A percentile compares a stretch with the other conserved stretches of the same genome.
Evolutionary conservation across 2,113 vertebrate species (phyloP).

Genomic region (Psilopsiagon aymara): DNA sequence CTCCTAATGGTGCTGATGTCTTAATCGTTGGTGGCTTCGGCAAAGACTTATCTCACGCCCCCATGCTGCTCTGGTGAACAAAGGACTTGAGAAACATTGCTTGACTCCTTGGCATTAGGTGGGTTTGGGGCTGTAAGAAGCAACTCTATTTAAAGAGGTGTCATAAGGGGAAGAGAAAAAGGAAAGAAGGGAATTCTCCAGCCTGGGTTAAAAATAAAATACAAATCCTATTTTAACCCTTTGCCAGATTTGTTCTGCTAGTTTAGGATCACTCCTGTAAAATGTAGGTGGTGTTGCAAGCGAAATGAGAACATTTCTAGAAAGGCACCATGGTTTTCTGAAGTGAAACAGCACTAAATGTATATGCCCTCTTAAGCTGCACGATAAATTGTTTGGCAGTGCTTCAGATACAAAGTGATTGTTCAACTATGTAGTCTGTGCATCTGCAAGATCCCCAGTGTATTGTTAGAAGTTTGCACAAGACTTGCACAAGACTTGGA

Average conservation of each 20-base stretch:
- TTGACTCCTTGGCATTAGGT: neutral
- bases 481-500: neutral
- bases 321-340: neutral
- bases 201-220: neutral
- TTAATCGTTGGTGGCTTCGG: neutral
- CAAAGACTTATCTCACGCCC: neutral
- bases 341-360: neutral
- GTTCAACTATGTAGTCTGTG: rapidly evolving
- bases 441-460: neutral
- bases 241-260: neutral
- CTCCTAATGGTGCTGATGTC: slow-evolving; percentile 1
- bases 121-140: neutral
- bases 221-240: neutral
- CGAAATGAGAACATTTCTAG: neutral
- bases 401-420: neutral
- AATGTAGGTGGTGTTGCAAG: neutral
- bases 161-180: neutral
- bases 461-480: neutral
- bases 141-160: neutral
- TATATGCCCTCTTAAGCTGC: neutral
- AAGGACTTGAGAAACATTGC: neutral
- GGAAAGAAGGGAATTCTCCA: neutral
- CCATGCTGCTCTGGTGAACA: neutral
- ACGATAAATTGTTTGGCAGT: neutral
- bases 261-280: neutral